phyloP scores from a whole-genome alignment of 1,140 invertebrate species.

The Papilio helenus region DNA sequence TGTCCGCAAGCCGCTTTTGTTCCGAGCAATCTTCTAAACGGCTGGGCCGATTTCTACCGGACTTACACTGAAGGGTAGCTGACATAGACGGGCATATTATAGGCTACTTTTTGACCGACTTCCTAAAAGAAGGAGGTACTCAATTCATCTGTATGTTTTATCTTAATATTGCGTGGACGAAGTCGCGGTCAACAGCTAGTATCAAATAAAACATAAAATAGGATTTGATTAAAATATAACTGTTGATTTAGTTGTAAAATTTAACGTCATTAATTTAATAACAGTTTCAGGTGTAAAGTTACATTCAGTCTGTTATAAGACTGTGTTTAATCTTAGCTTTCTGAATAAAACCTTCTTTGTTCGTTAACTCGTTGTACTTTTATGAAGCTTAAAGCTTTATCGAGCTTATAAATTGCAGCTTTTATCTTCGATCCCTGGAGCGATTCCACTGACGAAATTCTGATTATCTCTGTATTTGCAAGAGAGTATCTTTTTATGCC shows the following conservation, averaged over 20 bases:
- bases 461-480: too few relatives aligned
- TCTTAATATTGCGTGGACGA: too few relatives aligned
- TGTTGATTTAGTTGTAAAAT: constrained; percentile 2
- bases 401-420: not conserved
- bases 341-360: constrained; percentile 4
- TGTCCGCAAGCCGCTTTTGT: too few relatives aligned
- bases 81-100: too few relatives aligned
- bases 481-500: too few relatives aligned
- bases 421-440: not conserved
- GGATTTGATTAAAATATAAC: not conserved
- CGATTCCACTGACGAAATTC: not conserved
- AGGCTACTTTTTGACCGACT: too few relatives aligned
- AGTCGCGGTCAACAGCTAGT: not conserved
- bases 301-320: not conserved
- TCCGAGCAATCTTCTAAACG: too few relatives aligned
- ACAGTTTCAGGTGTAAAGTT: constrained; percentile 7
- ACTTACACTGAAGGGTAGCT: too few relatives aligned
- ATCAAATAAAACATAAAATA: not conserved
- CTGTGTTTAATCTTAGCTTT: not conserved
- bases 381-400: constrained; percentile 25
- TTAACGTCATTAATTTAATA: not conserved
- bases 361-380: constrained; percentile 13
- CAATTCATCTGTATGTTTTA: too few relatives aligned
- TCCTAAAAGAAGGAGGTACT: too few relatives aligned
- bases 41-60: too few relatives aligned